A percentile compares a stretch with the other conserved stretches of the same genome.
These are phyloP conservation scores for Salminus brasiliensis DNA, from an alignment of 2,113 vertebrate genomes.

Conservation along the genomic window DNA sequence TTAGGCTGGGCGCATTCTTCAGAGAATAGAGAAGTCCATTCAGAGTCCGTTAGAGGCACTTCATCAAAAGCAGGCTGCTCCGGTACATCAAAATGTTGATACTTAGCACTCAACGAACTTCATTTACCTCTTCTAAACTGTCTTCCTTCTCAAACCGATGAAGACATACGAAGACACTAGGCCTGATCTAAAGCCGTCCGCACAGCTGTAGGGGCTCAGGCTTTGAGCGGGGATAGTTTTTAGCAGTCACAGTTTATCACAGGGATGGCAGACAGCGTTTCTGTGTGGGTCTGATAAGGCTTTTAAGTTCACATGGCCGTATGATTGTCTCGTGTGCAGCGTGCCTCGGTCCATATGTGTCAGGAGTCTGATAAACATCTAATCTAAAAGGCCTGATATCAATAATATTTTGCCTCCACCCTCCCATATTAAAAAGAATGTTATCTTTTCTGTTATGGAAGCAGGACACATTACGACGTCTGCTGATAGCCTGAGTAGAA, in stretches of 20 bases:
- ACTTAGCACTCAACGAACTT: background rate
- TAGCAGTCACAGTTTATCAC: background rate
- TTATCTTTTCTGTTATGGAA: constrained; percentile 30
- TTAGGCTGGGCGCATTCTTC: background rate
- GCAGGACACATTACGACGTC: constrained; percentile 24
- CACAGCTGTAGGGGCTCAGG: background rate
- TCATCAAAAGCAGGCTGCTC: background rate
- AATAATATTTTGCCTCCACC: constrained; percentile 41
- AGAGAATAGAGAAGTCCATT: background rate
- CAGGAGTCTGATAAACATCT: constrained; percentile 25
- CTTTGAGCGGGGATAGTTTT: constrained; percentile 10
- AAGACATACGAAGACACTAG: background rate
- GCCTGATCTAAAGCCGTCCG: background rate
- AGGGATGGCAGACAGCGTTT: background rate
- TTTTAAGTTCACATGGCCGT: constrained; percentile 31
- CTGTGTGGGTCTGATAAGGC: constrained; percentile 25
- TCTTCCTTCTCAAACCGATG: background rate
- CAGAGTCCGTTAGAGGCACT: background rate
- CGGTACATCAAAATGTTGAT: background rate
- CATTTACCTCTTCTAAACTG: constrained; percentile 9
- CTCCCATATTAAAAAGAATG: constrained; percentile 26
- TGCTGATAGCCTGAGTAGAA: constrained; percentile 47
- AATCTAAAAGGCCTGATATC: constrained; percentile 42
- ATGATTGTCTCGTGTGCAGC: background rate
- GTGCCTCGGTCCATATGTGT: constrained; percentile 24